Conservation (phyloP, 2,797 vertebrate species). For the Smutsia gigantea region DNA sequence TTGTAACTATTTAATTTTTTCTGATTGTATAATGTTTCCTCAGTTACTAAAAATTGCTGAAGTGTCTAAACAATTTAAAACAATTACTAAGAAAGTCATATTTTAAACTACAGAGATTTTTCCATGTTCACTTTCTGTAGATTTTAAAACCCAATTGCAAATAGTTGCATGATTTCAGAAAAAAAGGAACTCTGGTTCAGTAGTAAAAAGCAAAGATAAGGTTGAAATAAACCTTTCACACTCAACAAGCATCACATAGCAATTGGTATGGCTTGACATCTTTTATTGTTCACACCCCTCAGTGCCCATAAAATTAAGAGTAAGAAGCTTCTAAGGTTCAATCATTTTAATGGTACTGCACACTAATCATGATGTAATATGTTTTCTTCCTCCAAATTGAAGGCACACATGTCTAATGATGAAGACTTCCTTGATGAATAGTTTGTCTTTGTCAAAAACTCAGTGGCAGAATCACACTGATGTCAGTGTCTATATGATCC, state of each 20-base stretch:
- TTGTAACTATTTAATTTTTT: not conserved
- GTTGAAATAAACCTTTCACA: not conserved
- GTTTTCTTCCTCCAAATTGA: not conserved
- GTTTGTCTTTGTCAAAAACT: slow-evolving; percentile 70
- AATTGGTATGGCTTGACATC: not conserved
- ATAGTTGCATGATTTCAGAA: not conserved
- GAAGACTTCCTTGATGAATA: slow-evolving; percentile 11
- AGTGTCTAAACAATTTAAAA: not conserved
- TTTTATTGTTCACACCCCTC: not conserved
- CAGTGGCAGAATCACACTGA: slow-evolving; percentile 20
- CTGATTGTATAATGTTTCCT: not conserved
- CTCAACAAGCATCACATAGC: not conserved
- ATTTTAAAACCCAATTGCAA: not conserved
- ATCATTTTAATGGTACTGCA: not conserved
- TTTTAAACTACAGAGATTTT: not conserved
- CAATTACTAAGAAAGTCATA: not conserved
- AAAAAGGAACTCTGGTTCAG: not conserved
- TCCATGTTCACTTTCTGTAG: not conserved
- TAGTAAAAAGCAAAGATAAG: not conserved
- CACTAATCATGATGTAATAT: not conserved
- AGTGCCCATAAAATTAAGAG: not conserved
- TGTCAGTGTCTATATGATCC: slow-evolving; percentile 8
- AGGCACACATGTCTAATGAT: slow-evolving; percentile 33
- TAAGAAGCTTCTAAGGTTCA: not conserved
- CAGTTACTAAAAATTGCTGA: no score